A percentile compares a stretch with the other conserved stretches of the same genome.
Evolutionary conservation across 2,113 vertebrate species (phyloP).

Genomic region (Chelonoidis abingdonii): DNA sequence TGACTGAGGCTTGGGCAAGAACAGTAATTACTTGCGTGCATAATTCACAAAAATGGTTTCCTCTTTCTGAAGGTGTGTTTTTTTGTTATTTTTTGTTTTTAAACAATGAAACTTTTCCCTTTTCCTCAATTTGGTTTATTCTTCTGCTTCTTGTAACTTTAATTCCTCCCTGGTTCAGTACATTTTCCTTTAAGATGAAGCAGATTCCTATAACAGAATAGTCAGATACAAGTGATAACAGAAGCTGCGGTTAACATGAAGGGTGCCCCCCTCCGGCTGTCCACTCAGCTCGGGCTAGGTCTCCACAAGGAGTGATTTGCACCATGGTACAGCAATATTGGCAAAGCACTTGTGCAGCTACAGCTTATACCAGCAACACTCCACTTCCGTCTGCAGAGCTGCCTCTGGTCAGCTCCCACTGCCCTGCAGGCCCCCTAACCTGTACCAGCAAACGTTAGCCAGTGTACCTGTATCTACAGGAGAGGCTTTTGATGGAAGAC

Average conservation of each 20-base stretch:
- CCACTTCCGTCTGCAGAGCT: neutral
- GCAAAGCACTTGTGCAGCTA: neutral
- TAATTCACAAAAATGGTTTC: neutral
- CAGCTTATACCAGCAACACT: neutral
- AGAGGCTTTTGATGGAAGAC: too few relatives aligned
- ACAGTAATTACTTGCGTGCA: too few relatives aligned
- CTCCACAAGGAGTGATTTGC: neutral
- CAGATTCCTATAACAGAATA: neutral
- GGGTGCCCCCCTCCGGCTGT: neutral
- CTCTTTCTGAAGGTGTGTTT: neutral
- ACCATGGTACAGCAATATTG: neutral
- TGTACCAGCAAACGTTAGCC: neutral
- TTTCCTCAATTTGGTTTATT: neutral
- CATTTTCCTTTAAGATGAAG: neutral
- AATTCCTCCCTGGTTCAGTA: neutral
- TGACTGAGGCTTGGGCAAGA: too few relatives aligned
- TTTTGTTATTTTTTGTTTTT: too few relatives aligned
- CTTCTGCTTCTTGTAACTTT: neutral
- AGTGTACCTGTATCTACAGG: neutral
- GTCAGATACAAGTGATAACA: neutral
- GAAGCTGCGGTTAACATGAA: neutral
- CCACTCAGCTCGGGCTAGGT: neutral
- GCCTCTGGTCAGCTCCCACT: neutral
- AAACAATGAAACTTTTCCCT: too few relatives aligned
- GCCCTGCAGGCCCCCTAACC: neutral